Percentiles rank a stretch among this genome's conserved stretches.
Evolutionary conservation across 2,113 vertebrate genomes (phyloP).

Genomic region (Vicugna pacos): DNA sequence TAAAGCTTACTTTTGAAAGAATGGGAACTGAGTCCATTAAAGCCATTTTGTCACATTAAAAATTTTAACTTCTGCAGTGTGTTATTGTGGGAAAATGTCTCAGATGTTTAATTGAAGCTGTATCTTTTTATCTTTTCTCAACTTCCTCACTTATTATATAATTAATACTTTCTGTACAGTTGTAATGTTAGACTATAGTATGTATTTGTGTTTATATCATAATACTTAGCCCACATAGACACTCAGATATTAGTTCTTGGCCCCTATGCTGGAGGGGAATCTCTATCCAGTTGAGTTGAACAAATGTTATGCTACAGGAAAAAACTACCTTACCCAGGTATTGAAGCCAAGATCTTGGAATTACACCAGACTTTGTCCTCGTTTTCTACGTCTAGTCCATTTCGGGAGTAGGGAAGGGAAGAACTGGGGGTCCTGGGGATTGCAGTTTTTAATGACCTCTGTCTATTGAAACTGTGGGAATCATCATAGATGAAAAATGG

Average conservation of each 20-base stretch:
- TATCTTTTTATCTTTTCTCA: conserved; percentile 61
- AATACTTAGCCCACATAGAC: not conserved
- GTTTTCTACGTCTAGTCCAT: conserved; percentile 15
- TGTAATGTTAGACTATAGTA: not conserved
- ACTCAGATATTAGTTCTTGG: not conserved
- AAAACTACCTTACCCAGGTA: not conserved
- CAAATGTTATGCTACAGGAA: not conserved
- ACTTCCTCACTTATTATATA: conserved; percentile 49
- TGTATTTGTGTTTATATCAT: not conserved
- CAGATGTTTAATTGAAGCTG: not conserved
- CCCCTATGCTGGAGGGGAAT: not conserved
- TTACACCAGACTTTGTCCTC: not conserved
- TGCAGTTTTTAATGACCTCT: not conserved
- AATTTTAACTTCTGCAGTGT: not conserved
- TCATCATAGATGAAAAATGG: conserved; percentile 21
- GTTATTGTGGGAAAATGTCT: conserved; percentile 49
- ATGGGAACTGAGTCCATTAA: conserved; percentile 39
- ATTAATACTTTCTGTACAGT: conserved; percentile 11
- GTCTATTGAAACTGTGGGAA: not conserved
- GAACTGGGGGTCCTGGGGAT: not conserved
- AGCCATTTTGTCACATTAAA: not conserved
- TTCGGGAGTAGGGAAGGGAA: conserved; percentile 37
- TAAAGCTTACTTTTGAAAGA: conserved; percentile 51
- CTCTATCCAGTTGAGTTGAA: not conserved
- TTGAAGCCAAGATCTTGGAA: not conserved